Base-by-base conservation (phyloP, 2,113 vertebrate genomes). In the Terrapene triunguis region DNA sequence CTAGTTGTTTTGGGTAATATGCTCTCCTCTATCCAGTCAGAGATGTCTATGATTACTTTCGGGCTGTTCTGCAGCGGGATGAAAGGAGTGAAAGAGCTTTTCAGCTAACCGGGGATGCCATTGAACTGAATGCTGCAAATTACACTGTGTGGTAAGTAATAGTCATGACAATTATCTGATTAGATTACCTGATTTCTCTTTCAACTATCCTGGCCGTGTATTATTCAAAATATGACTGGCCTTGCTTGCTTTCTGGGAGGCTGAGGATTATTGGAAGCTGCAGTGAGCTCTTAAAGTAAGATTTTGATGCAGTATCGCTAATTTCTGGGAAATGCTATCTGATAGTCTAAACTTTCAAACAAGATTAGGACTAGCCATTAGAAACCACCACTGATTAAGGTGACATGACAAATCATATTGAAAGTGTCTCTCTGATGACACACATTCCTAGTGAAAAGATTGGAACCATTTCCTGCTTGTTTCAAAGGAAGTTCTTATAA, bases 31-130 rank as follows among this genome's bases (percentile, higher is more conserved):
- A 0, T 97, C 95, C 98, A 99, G 99, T 99, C 97, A 98, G 97
- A 74, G 99, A 99, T 97, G 99, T 99, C 59, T 99, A 98, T 59
- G 99, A 99, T 98, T 99, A 99, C 94, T 99, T 99, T 96, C 99
- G 99, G 84, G 99, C 99, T 2, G 98, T 99, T 90, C 98, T 99
- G 92, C 99, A 99, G 97, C 98, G 98, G 2, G 99, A 99, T 93
- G 99, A 99, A 95, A 99, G 97, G 96, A 99, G 99, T 0, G 99
- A 99, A n/a, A 98, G 99, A 92, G 99, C 99, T 42, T 99, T 99
- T 72, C 97, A 98, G 62, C 96, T 99, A 93, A 99, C 99, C 19
- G 98, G 98, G 84, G 99, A 99, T 42, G 99, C 99, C 84, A 99
- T 99, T 83, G 99, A 99, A 27, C 98, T 99, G 83, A 99, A 99